These are phyloP conservation scores for Metalampra italica DNA, from an alignment of 2,888 invertebrate species.

Conservation along the genomic window DNA sequence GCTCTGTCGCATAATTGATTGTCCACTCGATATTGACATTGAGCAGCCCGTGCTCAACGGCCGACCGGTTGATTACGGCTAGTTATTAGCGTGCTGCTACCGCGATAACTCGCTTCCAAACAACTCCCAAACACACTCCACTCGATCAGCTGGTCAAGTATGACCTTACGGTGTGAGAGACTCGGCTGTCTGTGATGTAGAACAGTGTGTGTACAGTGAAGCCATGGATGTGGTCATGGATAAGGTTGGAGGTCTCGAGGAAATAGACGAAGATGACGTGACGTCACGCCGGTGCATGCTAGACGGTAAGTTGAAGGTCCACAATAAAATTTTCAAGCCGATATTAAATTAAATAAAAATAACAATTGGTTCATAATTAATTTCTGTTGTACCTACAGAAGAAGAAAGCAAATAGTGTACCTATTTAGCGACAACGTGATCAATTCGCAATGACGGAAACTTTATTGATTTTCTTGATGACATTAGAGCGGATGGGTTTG, in stretches of 20 bases:
- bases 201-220: conserved; percentile 35
- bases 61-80: conserved; percentile 55
- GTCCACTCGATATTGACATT: conserved; percentile 75
- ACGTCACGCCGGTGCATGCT: conserved; percentile 69
- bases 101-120: conserved; percentile 50
- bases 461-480: conserved; percentile 22
- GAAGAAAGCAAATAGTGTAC: too few species aligned
- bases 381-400: too few species aligned
- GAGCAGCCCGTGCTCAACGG: conserved; percentile 55
- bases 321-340: not conserved
- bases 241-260: conserved; percentile 45
- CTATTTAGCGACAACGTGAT: too few species aligned
- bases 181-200: conserved; percentile 41
- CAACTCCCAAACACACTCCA: conserved; percentile 17
- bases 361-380: not conserved
- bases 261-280: conserved; percentile 62
- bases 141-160: conserved; percentile 38
- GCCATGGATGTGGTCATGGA: conserved; percentile 63
- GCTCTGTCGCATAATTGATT: conserved; percentile 71
- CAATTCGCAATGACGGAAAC: not conserved
- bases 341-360: not conserved
- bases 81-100: conserved; percentile 65
- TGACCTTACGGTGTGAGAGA: conserved; percentile 30
- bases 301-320: conserved; percentile 55
- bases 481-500: too few species aligned